These are phyloP conservation scores for Anthopleura xanthogrammica DNA, from an alignment of 92 coral and sea anemone species.

Conservation along the genomic window DNA sequence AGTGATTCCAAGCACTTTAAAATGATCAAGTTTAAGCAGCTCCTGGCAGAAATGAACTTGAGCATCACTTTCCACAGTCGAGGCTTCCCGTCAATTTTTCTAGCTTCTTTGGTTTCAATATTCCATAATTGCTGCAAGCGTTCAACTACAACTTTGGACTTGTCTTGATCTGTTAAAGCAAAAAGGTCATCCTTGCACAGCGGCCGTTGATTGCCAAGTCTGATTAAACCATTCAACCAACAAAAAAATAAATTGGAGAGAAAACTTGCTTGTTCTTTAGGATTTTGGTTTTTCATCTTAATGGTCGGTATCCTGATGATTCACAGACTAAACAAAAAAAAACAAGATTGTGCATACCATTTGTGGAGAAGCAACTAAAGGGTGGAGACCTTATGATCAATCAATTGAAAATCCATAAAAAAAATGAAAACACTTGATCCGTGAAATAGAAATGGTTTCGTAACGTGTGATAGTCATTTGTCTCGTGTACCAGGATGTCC, in stretches of 20 bases:
- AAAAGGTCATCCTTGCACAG: slow-evolving; percentile 29
- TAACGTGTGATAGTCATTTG: too few species aligned
- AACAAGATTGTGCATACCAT: too few species aligned
- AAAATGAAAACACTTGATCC: too few species aligned
- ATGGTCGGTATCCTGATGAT: too few species aligned
- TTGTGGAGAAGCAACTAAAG: too few species aligned
- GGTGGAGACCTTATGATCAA: too few species aligned
- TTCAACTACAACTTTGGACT: slow-evolving; percentile 14
- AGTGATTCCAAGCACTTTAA: slow-evolving; percentile 1
- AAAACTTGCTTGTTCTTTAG: slow-evolving; percentile 21
- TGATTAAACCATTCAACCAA: slow-evolving; percentile 33
- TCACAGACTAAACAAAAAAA: too few species aligned
- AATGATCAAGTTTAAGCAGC: neutral
- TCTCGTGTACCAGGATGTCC: too few species aligned
- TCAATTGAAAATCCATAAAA: too few species aligned
- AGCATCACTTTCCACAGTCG: slow-evolving; percentile 29
- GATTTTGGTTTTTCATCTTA: neutral
- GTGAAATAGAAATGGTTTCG: too few species aligned
- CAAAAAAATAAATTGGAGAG: slow-evolving; percentile 16
- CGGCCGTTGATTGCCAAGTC: slow-evolving; percentile 27
- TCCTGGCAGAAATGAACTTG: neutral
- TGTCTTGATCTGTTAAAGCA: slow-evolving; percentile 29
- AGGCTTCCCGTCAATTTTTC: neutral
- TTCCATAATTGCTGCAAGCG: slow-evolving; percentile 24
- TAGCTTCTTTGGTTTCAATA: slow-evolving; percentile 2